These are phyloP conservation scores for Gyps fulvus DNA, from an alignment of 2,113 vertebrate genomes.

Conservation along the genomic window DNA sequence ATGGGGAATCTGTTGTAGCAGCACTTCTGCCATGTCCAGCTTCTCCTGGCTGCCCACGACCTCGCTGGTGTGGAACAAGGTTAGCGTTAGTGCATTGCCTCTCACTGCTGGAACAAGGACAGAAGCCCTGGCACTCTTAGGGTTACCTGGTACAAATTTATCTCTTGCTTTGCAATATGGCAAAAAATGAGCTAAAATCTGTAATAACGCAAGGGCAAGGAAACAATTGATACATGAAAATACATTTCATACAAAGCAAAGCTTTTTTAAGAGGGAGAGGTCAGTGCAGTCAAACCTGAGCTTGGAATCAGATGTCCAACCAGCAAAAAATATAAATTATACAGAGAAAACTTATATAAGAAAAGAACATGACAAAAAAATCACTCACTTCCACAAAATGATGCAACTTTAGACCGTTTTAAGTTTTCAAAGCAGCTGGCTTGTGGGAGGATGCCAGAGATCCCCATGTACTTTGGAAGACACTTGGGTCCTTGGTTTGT, in stretches of 20 bases:
- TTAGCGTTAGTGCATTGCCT: neutral
- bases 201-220: accelerated
- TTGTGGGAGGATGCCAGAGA: neutral
- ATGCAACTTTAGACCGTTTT: neutral
- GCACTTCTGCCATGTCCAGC: neutral
- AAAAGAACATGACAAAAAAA: neutral
- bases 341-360: neutral
- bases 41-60: neutral
- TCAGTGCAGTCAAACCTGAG: neutral
- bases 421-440: neutral
- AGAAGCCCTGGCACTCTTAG: neutral
- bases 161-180: neutral
- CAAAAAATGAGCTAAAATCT: neutral
- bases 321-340: neutral
- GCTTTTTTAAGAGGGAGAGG: neutral
- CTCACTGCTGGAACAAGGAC: accelerated
- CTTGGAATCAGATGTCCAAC: neutral
- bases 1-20: neutral
- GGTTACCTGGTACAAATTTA: accelerated
- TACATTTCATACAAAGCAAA: accelerated
- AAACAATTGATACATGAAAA: neutral
- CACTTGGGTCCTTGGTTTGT: neutral
- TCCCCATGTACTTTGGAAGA: neutral
- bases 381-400: constrained; percentile 33
- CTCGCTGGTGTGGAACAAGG: neutral